Evolutionary conservation across 2,113 vertebrate species (phyloP).

Genomic region (Psittacara wagleri): DNA sequence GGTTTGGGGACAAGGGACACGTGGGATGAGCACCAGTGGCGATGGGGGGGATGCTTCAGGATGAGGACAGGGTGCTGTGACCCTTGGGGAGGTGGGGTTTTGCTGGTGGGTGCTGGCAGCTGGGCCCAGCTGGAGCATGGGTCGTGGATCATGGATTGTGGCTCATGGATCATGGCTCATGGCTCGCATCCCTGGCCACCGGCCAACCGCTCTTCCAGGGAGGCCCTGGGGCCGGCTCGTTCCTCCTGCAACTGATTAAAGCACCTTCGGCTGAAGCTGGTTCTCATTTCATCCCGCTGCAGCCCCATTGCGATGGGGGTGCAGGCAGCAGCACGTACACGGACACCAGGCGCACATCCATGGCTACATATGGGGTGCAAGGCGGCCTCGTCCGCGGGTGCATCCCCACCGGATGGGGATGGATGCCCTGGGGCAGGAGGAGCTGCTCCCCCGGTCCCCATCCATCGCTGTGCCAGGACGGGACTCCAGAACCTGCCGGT

Average conservation of each 20-base stretch:
- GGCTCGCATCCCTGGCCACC: neutral
- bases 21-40: rapidly evolving
- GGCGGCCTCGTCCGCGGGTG: rapidly evolving
- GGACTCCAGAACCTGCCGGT: constrained; percentile 59
- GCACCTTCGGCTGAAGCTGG: neutral
- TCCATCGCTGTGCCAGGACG: neutral
- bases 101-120: neutral
- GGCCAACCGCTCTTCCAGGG: neutral
- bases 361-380: neutral
- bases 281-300: neutral
- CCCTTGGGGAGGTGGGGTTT: neutral
- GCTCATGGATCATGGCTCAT: too few species aligned
- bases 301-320: neutral
- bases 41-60: rapidly evolving
- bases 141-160: neutral
- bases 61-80: rapidly evolving
- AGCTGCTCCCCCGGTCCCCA: neutral
- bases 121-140: rapidly evolving
- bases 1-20: neutral
- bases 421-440: neutral
- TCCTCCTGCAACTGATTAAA: neutral
- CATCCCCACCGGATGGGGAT: neutral
- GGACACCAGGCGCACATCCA: neutral
- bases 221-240: neutral
- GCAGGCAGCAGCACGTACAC: neutral